Percentiles rank a stretch among this genome's conserved stretches.
phyloP scores from a whole-genome alignment of 2,797 vertebrate species.

The Sphenopsis melanotis region DNA sequence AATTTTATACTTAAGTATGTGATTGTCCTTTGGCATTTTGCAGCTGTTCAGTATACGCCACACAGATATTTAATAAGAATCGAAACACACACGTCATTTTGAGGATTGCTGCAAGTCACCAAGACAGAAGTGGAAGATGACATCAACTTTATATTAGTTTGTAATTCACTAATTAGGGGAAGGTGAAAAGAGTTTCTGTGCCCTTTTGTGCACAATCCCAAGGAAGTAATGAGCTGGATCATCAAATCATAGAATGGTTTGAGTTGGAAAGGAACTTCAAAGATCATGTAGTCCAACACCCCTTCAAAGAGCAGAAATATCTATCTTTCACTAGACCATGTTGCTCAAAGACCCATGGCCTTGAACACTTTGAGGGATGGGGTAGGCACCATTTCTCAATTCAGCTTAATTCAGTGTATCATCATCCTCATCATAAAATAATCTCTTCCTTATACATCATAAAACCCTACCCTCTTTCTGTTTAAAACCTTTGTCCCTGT shows the following conservation, averaged over 20 bases:
- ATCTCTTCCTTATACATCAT: neutral
- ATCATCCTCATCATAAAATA: neutral
- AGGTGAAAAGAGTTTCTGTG: neutral
- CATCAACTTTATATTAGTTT: neutral
- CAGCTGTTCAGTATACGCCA: neutral
- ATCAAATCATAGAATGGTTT: neutral
- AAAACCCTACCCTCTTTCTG: rapidly evolving
- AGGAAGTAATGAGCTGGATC: neutral
- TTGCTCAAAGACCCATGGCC: neutral
- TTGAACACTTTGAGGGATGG: neutral
- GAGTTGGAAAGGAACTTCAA: neutral
- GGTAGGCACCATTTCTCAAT: neutral
- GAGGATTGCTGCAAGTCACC: neutral
- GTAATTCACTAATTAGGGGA: neutral
- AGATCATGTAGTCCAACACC: rapidly evolving
- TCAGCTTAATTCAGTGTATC: neutral
- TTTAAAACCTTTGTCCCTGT: neutral
- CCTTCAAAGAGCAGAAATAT: rapidly evolving
- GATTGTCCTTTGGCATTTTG: neutral
- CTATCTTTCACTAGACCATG: neutral
- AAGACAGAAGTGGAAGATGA: neutral
- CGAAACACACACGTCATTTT: neutral
- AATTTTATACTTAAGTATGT: neutral
- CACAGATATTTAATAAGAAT: neutral
- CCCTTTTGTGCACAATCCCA: neutral